Evolutionary conservation across 2,797 vertebrate species (phyloP).

Genomic region (Mionectes olivaceus): DNA sequence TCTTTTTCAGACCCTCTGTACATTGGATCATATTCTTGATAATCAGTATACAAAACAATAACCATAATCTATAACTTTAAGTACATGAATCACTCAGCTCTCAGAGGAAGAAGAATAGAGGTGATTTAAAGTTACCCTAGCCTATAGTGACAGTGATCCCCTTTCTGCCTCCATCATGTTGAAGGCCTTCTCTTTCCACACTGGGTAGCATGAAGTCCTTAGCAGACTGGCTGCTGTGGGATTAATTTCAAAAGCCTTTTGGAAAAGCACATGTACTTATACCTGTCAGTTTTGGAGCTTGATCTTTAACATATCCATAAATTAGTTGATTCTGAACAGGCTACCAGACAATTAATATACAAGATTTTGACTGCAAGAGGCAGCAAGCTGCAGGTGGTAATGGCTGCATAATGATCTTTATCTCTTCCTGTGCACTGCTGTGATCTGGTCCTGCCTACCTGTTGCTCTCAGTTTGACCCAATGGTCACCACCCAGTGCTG

Average conservation of each 20-base stretch:
- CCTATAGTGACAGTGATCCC: background rate
- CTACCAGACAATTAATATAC: background rate
- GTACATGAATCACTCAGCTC: background rate
- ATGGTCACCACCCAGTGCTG: background rate
- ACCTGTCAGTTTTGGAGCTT: background rate
- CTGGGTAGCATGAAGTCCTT: background rate
- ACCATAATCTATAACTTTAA: background rate
- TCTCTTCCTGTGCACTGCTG: background rate
- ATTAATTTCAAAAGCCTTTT: background rate
- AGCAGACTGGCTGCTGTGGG: background rate
- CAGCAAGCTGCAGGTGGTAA: background rate
- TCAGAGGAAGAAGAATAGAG: background rate
- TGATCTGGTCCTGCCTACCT: background rate
- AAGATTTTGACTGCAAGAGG: background rate
- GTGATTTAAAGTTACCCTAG: background rate
- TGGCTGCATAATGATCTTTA: background rate
- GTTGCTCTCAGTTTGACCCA: background rate
- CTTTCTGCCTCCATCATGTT: background rate
- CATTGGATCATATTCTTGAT: background rate
- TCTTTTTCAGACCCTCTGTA: background rate
- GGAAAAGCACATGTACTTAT: background rate
- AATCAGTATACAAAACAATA: background rate
- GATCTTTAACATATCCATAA: background rate
- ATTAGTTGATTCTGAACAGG: background rate
- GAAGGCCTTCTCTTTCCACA: background rate